Evolutionary conservation across 2,888 invertebrate genomes (phyloP).

Genomic region (Physocephala rufipes): DNA sequence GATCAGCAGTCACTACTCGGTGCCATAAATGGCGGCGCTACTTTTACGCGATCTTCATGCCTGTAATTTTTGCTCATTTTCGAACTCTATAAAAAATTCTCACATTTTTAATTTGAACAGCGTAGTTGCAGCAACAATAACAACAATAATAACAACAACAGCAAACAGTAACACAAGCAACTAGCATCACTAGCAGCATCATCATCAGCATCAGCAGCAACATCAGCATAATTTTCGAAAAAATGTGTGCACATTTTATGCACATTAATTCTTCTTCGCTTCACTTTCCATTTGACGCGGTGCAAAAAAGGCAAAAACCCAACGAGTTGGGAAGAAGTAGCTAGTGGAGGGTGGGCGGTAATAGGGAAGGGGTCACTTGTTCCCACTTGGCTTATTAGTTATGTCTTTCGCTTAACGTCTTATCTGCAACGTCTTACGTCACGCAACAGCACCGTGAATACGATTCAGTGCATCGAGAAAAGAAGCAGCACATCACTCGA

Average conservation of each 20-base stretch:
- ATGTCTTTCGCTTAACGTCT: background rate
- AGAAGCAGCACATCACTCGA: background rate
- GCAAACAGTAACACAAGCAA: background rate
- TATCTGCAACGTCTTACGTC: background rate
- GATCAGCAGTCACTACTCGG: no score
- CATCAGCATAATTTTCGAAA: background rate
- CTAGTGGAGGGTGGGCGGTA: background rate
- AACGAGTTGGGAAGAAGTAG: no score
- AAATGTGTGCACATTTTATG: constrained; percentile 13
- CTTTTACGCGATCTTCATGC: constrained; percentile 15
- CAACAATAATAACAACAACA: no score
- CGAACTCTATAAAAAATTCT: constrained; percentile 11
- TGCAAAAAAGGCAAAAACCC: no score
- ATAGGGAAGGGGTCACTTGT: background rate
- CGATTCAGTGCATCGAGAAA: background rate
- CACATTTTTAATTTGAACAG: constrained; percentile 31
- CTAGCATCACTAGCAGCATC: no score
- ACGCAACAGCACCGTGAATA: background rate
- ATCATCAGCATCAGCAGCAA: no score
- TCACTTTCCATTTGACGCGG: background rate
- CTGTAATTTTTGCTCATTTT: background rate
- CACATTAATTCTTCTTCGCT: constrained; percentile 17
- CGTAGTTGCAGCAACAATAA: no score
- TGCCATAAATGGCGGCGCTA: constrained; percentile 23
- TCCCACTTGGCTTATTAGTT: background rate